A percentile compares a stretch with the other conserved stretches of the same genome.
These are phyloP conservation scores for Cheumatopsyche charites DNA, from an alignment of 1,140 invertebrate species.

Conservation along the genomic window DNA sequence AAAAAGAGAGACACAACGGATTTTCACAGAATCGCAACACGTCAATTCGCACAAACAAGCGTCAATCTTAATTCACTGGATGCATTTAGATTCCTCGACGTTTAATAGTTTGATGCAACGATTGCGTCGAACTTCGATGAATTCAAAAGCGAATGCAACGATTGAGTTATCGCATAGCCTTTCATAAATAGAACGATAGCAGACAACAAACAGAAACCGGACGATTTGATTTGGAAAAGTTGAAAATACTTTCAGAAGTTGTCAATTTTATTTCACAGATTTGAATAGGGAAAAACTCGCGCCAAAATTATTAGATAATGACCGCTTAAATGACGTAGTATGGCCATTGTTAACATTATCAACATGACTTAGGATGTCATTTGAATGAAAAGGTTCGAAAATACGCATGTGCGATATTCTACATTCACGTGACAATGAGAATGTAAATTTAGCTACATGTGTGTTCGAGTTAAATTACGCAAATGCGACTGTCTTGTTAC, in stretches of 20 bases:
- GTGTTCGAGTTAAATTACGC: background rate
- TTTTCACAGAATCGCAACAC: background rate
- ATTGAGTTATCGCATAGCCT: too few relatives aligned
- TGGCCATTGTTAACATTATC: background rate
- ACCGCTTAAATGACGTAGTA: background rate
- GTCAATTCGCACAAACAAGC: conserved; percentile 1
- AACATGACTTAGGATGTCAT: too few relatives aligned
- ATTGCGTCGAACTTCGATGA: background rate
- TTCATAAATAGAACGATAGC: too few relatives aligned
- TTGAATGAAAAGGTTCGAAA: too few relatives aligned
- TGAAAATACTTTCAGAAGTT: too few relatives aligned
- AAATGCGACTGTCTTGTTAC: background rate
- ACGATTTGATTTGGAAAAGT: too few relatives aligned
- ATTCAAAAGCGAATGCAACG: background rate
- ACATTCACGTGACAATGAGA: too few relatives aligned
- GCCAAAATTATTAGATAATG: background rate
- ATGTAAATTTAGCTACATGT: too few relatives aligned
- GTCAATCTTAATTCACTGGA: conserved; percentile 5
- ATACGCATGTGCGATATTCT: too few relatives aligned
- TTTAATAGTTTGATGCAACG: background rate
- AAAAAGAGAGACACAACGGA: too few relatives aligned
- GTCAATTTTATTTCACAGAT: too few relatives aligned
- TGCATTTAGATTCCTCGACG: background rate
- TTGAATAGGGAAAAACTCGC: background rate
- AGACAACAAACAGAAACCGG: too few relatives aligned